These are phyloP conservation scores for Athene cunicularia DNA, from an alignment of 2,113 vertebrate genomes.

Conservation along the genomic window DNA sequence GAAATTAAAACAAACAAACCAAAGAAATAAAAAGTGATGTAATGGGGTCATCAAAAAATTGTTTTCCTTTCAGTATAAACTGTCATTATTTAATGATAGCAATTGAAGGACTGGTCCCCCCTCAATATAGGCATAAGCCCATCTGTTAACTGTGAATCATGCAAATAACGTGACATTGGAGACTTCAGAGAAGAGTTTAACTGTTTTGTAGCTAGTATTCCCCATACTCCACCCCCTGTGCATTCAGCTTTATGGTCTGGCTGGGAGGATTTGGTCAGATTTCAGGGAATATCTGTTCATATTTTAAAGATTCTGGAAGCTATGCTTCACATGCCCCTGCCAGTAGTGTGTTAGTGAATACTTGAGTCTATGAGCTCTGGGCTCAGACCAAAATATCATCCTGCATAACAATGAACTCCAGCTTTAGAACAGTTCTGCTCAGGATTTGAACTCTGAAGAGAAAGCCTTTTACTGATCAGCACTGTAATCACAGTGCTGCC, in stretches of 20 bases:
- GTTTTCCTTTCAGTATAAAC: constrained; percentile 24
- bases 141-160: constrained; percentile 76
- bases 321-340: neutral
- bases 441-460: neutral
- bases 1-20: constrained; percentile 34
- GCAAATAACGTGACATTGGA: constrained; percentile 58
- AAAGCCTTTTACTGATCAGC: neutral
- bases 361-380: neutral
- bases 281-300: neutral
- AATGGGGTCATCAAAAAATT: neutral
- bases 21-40: constrained; percentile 19
- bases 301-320: neutral
- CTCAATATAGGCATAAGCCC: constrained; percentile 26
- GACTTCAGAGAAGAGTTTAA: constrained; percentile 56
- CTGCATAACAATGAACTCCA: neutral
- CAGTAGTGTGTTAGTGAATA: neutral
- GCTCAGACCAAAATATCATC: neutral
- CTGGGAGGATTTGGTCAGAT: neutral
- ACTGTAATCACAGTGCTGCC: neutral
- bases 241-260: neutral
- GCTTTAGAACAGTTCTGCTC: neutral
- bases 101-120: constrained; percentile 34
- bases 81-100: constrained; percentile 62
- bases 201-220: constrained; percentile 55
- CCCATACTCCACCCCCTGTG: neutral